phyloP scores from a whole-genome alignment of 2,113 vertebrate species.

The Melanotaenia duboulayi region DNA sequence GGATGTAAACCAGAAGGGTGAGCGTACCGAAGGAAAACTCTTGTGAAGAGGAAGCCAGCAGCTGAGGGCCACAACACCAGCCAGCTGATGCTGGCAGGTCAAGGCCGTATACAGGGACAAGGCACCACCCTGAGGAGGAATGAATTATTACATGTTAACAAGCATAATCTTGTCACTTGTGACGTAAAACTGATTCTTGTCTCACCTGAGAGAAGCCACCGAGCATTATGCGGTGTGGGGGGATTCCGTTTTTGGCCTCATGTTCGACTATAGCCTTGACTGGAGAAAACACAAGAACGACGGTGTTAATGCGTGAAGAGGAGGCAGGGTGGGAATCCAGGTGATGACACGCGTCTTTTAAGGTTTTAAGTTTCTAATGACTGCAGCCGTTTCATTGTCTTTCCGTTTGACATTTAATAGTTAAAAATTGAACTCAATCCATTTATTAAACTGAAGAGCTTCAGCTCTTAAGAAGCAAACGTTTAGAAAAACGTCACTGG shows the following conservation, averaged over 20 bases:
- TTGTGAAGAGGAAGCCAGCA: slow-evolving; percentile 97
- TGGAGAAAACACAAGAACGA: slow-evolving; percentile 57
- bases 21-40: slow-evolving; percentile 91
- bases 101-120: slow-evolving; percentile 96
- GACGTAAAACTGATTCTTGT: background rate
- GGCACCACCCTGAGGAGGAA: slow-evolving; percentile 89
- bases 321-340: too few species aligned
- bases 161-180: background rate
- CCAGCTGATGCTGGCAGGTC: slow-evolving; percentile 93
- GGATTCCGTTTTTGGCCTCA: slow-evolving; percentile 95
- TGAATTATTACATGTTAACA: background rate
- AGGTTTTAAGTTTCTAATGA: too few species aligned
- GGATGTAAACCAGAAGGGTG: background rate
- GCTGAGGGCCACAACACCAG: slow-evolving; percentile 94
- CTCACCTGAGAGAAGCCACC: slow-evolving; percentile 98
- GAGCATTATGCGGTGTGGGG: slow-evolving; percentile 92
- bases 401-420: too few species aligned
- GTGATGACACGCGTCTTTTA: too few species aligned
- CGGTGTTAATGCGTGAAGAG: background rate
- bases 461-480: too few species aligned
- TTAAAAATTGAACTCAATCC: too few species aligned
- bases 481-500: too few species aligned
- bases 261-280: slow-evolving; percentile 98
- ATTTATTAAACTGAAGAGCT: too few species aligned
- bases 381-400: too few species aligned